Evolutionary conservation across 2,888 invertebrate genomes (phyloP).

Genomic region (Acronicta leporina): DNA sequence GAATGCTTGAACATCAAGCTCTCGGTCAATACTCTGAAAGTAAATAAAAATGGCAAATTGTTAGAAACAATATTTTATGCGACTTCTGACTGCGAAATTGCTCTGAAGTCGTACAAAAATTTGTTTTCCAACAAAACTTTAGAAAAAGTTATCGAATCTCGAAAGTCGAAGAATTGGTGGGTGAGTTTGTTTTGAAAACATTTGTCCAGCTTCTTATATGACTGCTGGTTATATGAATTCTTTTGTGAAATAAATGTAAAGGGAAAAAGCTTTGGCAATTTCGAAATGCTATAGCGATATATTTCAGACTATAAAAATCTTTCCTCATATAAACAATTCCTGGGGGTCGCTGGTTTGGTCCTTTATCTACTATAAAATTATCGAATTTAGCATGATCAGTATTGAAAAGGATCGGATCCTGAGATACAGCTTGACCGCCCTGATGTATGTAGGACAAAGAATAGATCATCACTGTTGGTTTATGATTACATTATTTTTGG

Average conservation of each 20-base stretch:
- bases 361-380: too few relatives aligned
- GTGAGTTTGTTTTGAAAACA: neutral
- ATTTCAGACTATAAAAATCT: too few relatives aligned
- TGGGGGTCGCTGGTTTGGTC: too few relatives aligned
- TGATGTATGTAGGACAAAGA: too few relatives aligned
- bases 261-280: neutral
- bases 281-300: too few relatives aligned
- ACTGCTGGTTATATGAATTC: neutral
- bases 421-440: too few relatives aligned
- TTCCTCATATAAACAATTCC: too few relatives aligned
- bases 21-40: constrained; percentile 75
- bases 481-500: too few relatives aligned
- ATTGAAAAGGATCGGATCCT: too few relatives aligned
- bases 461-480: too few relatives aligned
- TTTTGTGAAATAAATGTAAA: constrained; percentile 1
- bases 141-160: constrained; percentile 1
- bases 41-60: constrained; percentile 7
- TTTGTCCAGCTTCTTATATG: neutral
- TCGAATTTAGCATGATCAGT: too few relatives aligned
- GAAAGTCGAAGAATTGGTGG: neutral
- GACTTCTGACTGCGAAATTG: neutral
- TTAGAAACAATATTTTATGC: neutral
- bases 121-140: too few relatives aligned
- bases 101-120: neutral
- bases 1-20: constrained; percentile 73